Percentiles rank a stretch among this genome's conserved stretches.
These are phyloP conservation scores for Erpornis zantholeuca DNA, from an alignment of 2,113 vertebrate species.

Conservation along the genomic window DNA sequence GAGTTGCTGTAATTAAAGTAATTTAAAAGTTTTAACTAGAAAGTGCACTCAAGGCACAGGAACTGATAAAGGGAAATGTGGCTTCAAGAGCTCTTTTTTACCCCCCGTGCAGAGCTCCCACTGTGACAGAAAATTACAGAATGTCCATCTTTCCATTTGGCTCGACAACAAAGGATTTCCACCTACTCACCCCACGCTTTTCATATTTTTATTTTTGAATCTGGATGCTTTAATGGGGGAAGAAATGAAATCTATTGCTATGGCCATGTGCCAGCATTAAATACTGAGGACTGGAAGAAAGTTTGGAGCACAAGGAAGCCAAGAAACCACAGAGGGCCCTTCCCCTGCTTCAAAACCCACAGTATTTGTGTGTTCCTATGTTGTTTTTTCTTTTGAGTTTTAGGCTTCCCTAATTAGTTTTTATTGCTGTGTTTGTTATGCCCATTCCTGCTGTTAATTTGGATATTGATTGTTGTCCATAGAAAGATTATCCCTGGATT, in stretches of 20 bases:
- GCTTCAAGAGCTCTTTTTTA: neutral
- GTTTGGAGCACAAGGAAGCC: neutral
- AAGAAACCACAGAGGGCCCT: neutral
- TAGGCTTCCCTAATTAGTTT: neutral
- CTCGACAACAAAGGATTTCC: constrained; percentile 52
- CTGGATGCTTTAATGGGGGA: neutral
- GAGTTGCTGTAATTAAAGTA: constrained; percentile 48
- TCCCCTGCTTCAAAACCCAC: neutral
- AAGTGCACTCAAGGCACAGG: constrained; percentile 37
- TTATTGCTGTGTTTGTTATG: neutral
- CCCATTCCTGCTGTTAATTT: neutral
- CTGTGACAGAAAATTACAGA: constrained; percentile 65
- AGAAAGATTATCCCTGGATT: neutral
- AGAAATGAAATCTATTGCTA: neutral
- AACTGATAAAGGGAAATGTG: constrained; percentile 17
- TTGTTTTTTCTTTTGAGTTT: neutral
- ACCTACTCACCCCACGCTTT: constrained; percentile 23
- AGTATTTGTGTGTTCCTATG: neutral
- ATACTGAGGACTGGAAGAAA: neutral
- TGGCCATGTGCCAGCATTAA: constrained; percentile 3
- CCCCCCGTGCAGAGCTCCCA: neutral
- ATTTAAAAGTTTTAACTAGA: constrained; percentile 59
- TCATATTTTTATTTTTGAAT: constrained; percentile 34
- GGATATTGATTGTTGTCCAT: neutral
- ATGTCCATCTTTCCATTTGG: constrained; percentile 40